These are phyloP conservation scores for Plebejus argus DNA, from an alignment of 2,888 invertebrate species.

Conservation along the genomic window DNA sequence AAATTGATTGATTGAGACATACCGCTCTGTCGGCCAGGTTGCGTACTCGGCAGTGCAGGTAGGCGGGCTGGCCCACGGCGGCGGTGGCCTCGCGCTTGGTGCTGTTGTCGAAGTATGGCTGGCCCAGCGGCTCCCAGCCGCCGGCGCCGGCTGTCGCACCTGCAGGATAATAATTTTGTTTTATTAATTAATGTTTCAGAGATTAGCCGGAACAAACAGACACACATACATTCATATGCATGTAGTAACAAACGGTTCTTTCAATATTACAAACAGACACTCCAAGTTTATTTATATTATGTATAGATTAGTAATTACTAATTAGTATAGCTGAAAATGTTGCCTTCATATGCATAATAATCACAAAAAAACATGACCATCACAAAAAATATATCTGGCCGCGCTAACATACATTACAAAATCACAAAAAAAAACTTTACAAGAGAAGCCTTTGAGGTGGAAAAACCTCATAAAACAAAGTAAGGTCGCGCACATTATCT, in stretches of 20 bases:
- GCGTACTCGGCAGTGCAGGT: conserved; percentile 91
- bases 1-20: conserved; percentile 43
- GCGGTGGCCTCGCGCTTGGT: conserved; percentile 91
- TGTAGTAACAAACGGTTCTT: too few species aligned
- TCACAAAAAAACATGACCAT: not conserved
- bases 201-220: too few species aligned
- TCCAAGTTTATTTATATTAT: too few species aligned
- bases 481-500: conserved; percentile 7
- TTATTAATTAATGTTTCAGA: too few species aligned
- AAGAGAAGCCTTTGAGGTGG: conserved; percentile 8
- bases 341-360: too few species aligned
- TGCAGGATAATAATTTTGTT: conserved; percentile 43
- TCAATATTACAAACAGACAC: too few species aligned
- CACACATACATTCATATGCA: too few species aligned
- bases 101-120: conserved; percentile 94
- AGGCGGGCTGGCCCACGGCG: conserved; percentile 92
- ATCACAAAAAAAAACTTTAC: not conserved
- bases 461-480: conserved; percentile 17
- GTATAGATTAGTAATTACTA: too few species aligned
- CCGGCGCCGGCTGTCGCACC: conserved; percentile 78
- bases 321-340: too few species aligned
- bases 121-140: conserved; percentile 87
- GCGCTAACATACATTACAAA: not conserved
- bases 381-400: not conserved
- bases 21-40: conserved; percentile 94